Conservation (phyloP, 2,797 vertebrate genomes). For the Enteromius radiatus region DNA sequence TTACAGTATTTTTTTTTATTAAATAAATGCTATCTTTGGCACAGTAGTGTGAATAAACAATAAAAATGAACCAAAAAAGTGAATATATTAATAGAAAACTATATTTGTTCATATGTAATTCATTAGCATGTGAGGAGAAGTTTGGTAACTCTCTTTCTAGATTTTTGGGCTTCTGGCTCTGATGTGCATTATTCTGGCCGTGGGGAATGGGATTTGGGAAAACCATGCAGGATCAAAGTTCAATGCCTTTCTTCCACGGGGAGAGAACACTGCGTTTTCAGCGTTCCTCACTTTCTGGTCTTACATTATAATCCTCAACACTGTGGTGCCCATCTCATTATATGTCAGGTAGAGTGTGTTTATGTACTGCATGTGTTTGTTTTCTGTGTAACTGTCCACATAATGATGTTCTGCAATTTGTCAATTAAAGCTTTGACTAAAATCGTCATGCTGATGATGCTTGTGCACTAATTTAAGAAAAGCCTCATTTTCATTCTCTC, state of each 20-base stretch:
- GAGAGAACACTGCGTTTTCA: constrained; percentile 76
- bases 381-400: background rate
- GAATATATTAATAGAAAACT: background rate
- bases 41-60: background rate
- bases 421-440: background rate
- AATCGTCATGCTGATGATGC: background rate
- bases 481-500: constrained; percentile 13
- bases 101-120: background rate
- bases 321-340: constrained; percentile 95
- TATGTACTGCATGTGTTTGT: background rate
- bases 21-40: background rate
- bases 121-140: background rate
- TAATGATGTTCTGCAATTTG: background rate
- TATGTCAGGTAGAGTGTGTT: constrained; percentile 86
- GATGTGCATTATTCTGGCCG: constrained; percentile 89
- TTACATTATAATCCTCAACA: constrained; percentile 97
- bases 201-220: constrained; percentile 91
- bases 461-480: background rate
- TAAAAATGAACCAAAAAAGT: background rate
- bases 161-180: constrained; percentile 88
- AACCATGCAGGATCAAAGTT: constrained; percentile 82
- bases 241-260: constrained; percentile 84
- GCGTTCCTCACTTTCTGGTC: constrained; percentile 94
- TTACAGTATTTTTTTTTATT: background rate
- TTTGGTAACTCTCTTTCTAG: constrained; percentile 67